Percentiles rank a stretch among this genome's conserved stretches.
phyloP scores from a whole-genome alignment of 2,797 vertebrate species.

The Platalea minor region DNA sequence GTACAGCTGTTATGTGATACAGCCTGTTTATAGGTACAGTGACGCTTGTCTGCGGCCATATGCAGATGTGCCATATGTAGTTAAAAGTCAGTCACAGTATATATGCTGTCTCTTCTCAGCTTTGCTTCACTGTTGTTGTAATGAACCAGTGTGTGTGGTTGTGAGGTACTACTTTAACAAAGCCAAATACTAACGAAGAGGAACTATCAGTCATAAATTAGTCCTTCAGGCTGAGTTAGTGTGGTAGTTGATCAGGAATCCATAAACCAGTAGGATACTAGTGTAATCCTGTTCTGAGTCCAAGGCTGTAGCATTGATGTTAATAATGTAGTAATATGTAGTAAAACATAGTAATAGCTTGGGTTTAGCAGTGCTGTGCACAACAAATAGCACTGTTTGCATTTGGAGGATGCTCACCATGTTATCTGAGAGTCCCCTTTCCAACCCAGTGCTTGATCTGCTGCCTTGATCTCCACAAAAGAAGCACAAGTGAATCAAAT shows the following conservation, averaged over 20 bases:
- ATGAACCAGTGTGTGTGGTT: neutral
- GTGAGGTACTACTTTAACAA: neutral
- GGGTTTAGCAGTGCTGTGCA: neutral
- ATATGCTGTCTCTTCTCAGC: neutral
- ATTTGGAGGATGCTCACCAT: neutral
- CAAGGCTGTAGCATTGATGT: neutral
- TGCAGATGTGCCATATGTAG: neutral
- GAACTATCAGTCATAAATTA: neutral
- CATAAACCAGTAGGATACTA: neutral
- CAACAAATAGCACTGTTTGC: neutral
- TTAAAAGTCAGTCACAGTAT: neutral
- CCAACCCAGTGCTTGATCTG: neutral
- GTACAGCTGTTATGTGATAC: neutral
- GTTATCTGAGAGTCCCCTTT: neutral
- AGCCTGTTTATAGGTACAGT: neutral
- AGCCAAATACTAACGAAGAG: neutral
- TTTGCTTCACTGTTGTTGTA: neutral
- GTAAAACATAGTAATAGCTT: neutral
- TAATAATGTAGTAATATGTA: neutral
- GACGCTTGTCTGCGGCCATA: neutral
- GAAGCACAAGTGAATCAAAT: neutral
- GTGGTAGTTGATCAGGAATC: neutral
- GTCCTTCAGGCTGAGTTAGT: neutral
- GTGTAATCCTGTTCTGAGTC: neutral
- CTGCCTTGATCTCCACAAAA: neutral